A percentile compares a stretch with the other conserved stretches of the same genome.
Conservation (phyloP, 2,797 vertebrate genomes). For the Catamblyrhynchus diadema region DNA sequence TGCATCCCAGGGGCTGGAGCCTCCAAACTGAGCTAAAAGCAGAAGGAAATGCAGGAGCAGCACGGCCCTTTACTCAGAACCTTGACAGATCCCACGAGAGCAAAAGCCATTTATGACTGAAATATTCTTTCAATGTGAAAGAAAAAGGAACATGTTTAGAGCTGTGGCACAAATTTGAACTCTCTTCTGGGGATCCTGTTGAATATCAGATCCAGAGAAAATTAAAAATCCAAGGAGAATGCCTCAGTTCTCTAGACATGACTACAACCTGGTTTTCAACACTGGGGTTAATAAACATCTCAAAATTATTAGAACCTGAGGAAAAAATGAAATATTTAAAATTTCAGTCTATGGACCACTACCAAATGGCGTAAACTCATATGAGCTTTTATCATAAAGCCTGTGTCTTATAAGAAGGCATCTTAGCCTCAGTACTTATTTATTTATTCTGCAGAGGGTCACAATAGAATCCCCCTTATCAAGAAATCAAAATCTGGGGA, state of each 20-base stretch:
- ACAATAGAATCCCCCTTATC: not conserved
- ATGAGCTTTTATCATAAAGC: not conserved
- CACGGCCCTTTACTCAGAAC: not conserved
- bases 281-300: not conserved
- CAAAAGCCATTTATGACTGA: not conserved
- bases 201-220: not conserved
- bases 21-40: not conserved
- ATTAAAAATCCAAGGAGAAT: not conserved
- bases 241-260: not conserved
- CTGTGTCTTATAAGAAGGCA: not conserved
- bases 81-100: not conserved
- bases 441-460: not conserved
- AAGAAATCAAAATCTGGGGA: not conserved
- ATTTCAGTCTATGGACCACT: not conserved
- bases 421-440: not conserved
- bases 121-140: not conserved
- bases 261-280: not conserved
- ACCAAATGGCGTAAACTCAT: accelerated
- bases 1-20: not conserved
- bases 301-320: not conserved
- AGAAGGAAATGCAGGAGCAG: not conserved
- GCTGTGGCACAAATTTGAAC: not conserved
- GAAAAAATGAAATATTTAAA: not conserved
- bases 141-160: not conserved
- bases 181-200: not conserved